Conservation (phyloP, 2,888 invertebrate species). For the Ectemnius lituratus region DNA sequence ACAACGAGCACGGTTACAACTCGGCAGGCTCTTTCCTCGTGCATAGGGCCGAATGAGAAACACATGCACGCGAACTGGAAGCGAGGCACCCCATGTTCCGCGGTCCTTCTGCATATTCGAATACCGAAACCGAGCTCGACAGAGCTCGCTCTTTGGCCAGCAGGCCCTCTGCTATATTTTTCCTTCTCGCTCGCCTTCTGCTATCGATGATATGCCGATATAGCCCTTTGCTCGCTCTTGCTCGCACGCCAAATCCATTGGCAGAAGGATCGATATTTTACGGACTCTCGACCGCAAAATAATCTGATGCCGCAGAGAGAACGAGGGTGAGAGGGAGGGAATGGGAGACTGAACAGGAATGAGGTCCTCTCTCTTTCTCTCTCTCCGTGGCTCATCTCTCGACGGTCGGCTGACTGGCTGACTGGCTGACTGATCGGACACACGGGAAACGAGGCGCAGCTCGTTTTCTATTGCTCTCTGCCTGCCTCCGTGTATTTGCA, state of each 20-base stretch:
- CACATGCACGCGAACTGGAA: conserved; percentile 52
- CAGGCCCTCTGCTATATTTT: not conserved
- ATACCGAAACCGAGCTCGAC: too few relatives aligned
- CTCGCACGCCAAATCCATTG: conserved; percentile 26
- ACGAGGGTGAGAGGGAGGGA: not conserved
- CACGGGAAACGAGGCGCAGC: not conserved
- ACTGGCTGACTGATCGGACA: too few relatives aligned
- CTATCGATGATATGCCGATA: conserved; percentile 48
- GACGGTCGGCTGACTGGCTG: too few relatives aligned
- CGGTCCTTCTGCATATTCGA: not conserved
- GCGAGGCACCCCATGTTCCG: conserved; percentile 30
- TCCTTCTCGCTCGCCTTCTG: conserved; percentile 38
- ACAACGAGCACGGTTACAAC: not conserved
- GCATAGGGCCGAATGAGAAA: conserved; percentile 55
- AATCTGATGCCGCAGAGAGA: conserved; percentile 1
- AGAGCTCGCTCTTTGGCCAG: too few relatives aligned
- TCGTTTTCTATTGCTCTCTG: conserved; percentile 6
- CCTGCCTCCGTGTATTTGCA: conserved; percentile 37
- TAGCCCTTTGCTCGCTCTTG: conserved; percentile 39
- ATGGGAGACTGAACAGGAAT: not conserved
- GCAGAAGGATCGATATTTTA: conserved; percentile 32
- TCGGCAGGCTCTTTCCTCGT: conserved; percentile 27
- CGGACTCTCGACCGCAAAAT: conserved; percentile 5
- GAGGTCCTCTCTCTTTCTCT: not conserved
- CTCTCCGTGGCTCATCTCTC: too few relatives aligned